Evolutionary conservation across 2,888 invertebrate species (phyloP), one percentile per base, ranked within the genome.

Genomic region (Nemoura dubitans): DNA sequence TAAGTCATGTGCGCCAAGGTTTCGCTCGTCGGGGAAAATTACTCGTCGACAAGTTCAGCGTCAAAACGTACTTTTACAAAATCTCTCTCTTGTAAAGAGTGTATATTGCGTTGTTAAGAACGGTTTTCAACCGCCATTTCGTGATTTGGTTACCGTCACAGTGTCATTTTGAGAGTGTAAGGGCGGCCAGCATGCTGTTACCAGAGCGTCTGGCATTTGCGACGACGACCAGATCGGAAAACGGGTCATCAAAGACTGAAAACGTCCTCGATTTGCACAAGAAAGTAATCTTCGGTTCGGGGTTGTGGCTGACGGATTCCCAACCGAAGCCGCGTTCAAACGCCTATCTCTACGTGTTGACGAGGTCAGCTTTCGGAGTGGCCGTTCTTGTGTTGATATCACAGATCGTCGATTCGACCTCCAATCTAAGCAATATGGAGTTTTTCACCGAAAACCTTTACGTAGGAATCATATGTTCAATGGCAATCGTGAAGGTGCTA

Each of bases 361-460:
- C 59, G 16, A 7, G 59, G 14, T 59, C 14, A 1, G 59, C 21
- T 7, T 1, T 59, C 6, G 21, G 1, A 21, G 21, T 59, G 21
- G 16, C 1, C 1, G 2, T 14, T 7, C 21, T 59, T 3, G 14
- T 59, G 14, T 3, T 59, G 16, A 1, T 59, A 21, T 59, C 59
- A 21, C 59, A 59, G 21, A 21, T 59, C 14, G 21, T 59, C 59
- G 59, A 59, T 59, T 59, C 59, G 6, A 21, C 21, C 21, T 59
- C 59, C 2, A 59, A 59, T 14, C 2, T 59, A 3, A 7, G 6
- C 3, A 59, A 59, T 6, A 81, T 81, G 81, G 28, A 30, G 30
- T 29, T 28, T 0, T 21, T 81, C 5, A 81, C 81, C n/a, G 81
- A 81, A 29, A 81, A 81, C 27, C 28, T 81, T 0, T 81, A 81